These are phyloP conservation scores for Athripsodes cinereus DNA, from an alignment of 2,888 invertebrate genomes.

Conservation along the genomic window DNA sequence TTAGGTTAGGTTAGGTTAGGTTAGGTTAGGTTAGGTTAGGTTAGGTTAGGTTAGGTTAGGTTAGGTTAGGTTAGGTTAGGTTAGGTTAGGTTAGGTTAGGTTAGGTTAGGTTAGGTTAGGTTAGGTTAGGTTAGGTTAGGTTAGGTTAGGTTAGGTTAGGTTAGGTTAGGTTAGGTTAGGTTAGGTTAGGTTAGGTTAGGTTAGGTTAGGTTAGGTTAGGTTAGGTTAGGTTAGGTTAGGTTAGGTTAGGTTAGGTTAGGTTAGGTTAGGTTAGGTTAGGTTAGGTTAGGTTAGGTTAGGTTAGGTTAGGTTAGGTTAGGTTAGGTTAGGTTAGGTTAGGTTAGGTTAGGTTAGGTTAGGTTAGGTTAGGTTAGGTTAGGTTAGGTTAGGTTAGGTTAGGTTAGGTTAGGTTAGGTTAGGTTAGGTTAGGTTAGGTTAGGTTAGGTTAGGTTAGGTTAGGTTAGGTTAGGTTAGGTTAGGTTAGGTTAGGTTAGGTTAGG, in stretches of 20 bases:
- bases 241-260: not conserved
- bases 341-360: conserved; percentile 5
- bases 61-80: not conserved
- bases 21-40: not conserved
- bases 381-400: conserved; percentile 4
- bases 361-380: not conserved
- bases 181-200: conserved; percentile 7
- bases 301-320: conserved; percentile 5
- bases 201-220: conserved; percentile 7
- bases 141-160: conserved; percentile 5
- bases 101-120: not conserved
- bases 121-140: not conserved
- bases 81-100: not conserved
- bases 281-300: conserved; percentile 5
- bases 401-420: conserved; percentile 11
- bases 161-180: conserved; percentile 10
- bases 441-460: conserved; percentile 3
- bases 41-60: not conserved
- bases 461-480: conserved; percentile 7
- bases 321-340: conserved; percentile 1
- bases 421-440: conserved; percentile 3
- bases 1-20: not conserved
- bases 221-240: conserved; percentile 2
- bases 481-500: conserved; percentile 7
- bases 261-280: not conserved